phyloP scores from a whole-genome alignment of 2,113 vertebrate genomes.

The Odocoileus virginianus region DNA sequence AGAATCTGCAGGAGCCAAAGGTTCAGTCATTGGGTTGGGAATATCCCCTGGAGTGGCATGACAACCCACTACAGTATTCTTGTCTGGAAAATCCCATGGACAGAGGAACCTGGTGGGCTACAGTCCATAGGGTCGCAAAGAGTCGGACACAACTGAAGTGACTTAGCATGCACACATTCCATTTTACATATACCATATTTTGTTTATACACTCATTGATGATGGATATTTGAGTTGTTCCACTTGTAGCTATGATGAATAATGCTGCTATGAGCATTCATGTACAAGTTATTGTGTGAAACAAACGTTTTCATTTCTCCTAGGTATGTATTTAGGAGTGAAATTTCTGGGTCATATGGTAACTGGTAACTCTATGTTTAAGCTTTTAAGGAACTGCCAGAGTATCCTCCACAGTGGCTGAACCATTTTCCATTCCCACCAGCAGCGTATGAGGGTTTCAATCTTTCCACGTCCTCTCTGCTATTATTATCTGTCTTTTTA shows the following conservation, averaged over 20 bases:
- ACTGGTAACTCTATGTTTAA: not conserved
- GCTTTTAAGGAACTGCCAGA: not conserved
- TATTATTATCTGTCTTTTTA: not conserved
- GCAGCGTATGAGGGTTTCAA: not conserved
- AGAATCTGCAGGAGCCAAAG: not conserved
- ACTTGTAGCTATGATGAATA: not conserved
- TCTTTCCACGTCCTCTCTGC: not conserved
- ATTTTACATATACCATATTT: not conserved
- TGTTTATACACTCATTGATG: not conserved
- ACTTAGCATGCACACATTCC: rapidly evolving
- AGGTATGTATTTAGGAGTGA: not conserved
- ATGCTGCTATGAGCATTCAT: not conserved
- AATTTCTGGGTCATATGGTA: not conserved
- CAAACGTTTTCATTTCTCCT: not conserved
- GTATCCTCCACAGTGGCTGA: not conserved
- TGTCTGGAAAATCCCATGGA: not conserved
- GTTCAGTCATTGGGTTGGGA: not conserved
- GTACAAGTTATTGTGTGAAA: not conserved
- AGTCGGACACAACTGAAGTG: not conserved
- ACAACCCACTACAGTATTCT: not conserved
- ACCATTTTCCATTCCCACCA: not conserved
- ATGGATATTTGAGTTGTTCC: not conserved
- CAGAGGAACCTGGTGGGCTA: not conserved
- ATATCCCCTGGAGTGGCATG: not conserved
- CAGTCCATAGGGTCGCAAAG: not conserved